These are phyloP conservation scores for Triplophysa rosa DNA, from an alignment of 2,113 vertebrate species.

Conservation along the genomic window DNA sequence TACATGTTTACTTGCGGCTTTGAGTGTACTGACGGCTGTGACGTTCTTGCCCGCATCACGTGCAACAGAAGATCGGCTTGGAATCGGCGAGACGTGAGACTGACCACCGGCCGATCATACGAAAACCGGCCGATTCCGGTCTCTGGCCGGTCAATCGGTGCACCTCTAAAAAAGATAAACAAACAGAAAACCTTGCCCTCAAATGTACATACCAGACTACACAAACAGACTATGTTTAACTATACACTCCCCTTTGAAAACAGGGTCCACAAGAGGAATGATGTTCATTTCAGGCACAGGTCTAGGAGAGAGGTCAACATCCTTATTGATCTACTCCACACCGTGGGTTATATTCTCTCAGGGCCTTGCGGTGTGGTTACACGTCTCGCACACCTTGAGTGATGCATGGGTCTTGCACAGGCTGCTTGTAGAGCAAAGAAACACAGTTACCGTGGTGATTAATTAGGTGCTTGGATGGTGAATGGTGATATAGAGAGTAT, in stretches of 20 bases:
- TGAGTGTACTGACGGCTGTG: too few relatives aligned
- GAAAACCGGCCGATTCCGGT: too few relatives aligned
- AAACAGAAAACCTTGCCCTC: not conserved
- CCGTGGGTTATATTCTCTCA: slow-evolving; percentile 78
- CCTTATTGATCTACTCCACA: slow-evolving; percentile 79
- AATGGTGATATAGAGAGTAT: slow-evolving; percentile 60
- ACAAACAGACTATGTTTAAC: slow-evolving; percentile 63
- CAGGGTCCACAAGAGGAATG: slow-evolving; percentile 8
- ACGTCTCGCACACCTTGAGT: slow-evolving; percentile 69
- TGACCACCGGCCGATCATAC: too few relatives aligned
- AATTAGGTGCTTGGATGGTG: slow-evolving; percentile 69
- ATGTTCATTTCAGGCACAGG: slow-evolving; percentile 59
- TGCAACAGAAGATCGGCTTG: too few relatives aligned
- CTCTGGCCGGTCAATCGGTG: too few relatives aligned
- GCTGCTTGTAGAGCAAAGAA: slow-evolving; percentile 63
- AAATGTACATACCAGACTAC: not conserved
- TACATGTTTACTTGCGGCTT: too few relatives aligned
- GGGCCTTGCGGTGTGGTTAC: slow-evolving; percentile 72
- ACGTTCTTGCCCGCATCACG: too few relatives aligned
- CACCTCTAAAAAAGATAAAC: too few relatives aligned
- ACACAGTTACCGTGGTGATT: slow-evolving; percentile 63
- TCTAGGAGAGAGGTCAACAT: slow-evolving; percentile 77
- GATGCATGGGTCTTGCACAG: slow-evolving; percentile 78
- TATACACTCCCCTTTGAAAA: not conserved
- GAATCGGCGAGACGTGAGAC: too few relatives aligned